Percentiles rank a stretch among this genome's conserved stretches.
phyloP scores from a whole-genome alignment of 2,888 invertebrate genomes.

The Timandra comae region DNA sequence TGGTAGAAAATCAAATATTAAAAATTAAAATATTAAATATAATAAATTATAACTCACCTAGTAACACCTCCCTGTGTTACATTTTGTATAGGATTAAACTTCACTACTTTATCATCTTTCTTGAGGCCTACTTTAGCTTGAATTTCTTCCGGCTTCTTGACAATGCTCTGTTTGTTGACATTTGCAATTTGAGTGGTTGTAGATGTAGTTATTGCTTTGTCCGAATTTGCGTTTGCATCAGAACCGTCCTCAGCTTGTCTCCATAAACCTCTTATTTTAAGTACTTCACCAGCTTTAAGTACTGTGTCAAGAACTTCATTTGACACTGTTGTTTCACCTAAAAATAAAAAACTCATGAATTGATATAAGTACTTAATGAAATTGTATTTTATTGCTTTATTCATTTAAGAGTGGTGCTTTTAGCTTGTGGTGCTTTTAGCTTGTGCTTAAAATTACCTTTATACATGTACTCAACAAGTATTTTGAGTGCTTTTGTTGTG shows the following conservation, averaged over 20 bases:
- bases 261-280: constrained; percentile 89
- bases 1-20: too few relatives aligned
- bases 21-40: too few relatives aligned
- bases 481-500: constrained; percentile 86
- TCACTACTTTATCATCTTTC: constrained; percentile 69
- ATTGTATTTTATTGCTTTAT: too few relatives aligned
- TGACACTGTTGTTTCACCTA: constrained; percentile 88
- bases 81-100: constrained; percentile 49
- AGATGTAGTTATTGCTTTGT: constrained; percentile 40
- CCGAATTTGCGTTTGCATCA: constrained; percentile 36
- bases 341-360: constrained; percentile 1
- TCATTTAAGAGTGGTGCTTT: too few relatives aligned
- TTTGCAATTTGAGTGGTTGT: constrained; percentile 21
- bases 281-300: constrained; percentile 86
- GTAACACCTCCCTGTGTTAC: constrained; percentile 38
- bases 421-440: too few relatives aligned
- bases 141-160: constrained; percentile 50
- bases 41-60: constrained; percentile 31
- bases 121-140: constrained; percentile 59
- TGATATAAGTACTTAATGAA: background rate
- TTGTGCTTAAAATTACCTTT: too few relatives aligned
- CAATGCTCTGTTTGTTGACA: constrained; percentile 39
- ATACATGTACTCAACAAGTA: constrained; percentile 91
- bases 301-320: constrained; percentile 90
- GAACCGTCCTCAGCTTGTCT: constrained; percentile 78